phyloP scores from a whole-genome alignment of 2,113 vertebrate genomes.

The Psammodynastes pulverulentus region DNA sequence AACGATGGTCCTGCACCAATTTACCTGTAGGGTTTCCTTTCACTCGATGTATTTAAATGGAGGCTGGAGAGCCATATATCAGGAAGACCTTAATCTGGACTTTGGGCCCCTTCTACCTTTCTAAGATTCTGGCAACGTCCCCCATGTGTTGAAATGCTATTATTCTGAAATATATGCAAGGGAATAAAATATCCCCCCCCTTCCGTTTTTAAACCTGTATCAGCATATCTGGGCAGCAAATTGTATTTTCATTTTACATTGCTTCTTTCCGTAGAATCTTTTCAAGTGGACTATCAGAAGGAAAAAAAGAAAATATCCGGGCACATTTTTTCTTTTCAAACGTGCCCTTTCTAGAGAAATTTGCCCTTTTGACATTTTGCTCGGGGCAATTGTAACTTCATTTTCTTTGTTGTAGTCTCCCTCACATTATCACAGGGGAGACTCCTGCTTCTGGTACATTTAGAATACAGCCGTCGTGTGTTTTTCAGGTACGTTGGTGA shows the following conservation, averaged over 20 bases:
- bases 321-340: background rate
- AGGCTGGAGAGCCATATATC: background rate
- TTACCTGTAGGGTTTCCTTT: background rate
- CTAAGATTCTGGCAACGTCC: background rate
- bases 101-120: background rate
- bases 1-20: background rate
- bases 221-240: background rate
- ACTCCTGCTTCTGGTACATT: slow-evolving; percentile 37
- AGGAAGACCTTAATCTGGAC: background rate
- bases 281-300: slow-evolving; percentile 27
- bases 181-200: background rate
- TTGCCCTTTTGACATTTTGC: slow-evolving; percentile 47
- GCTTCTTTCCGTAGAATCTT: background rate
- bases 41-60: background rate
- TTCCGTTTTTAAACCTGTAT: background rate
- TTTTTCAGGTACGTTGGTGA: background rate
- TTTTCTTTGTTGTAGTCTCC: slow-evolving; percentile 42
- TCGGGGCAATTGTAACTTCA: background rate
- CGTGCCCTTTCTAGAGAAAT: slow-evolving; percentile 44
- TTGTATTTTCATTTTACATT: background rate
- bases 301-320: slow-evolving; percentile 41
- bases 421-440: slow-evolving; percentile 29
- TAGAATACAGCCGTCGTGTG: slow-evolving; percentile 32
- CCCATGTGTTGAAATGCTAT: background rate
- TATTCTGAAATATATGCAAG: background rate